Conservation (phyloP, 2,888 invertebrate genomes). For the Agonopterix heracliana region DNA sequence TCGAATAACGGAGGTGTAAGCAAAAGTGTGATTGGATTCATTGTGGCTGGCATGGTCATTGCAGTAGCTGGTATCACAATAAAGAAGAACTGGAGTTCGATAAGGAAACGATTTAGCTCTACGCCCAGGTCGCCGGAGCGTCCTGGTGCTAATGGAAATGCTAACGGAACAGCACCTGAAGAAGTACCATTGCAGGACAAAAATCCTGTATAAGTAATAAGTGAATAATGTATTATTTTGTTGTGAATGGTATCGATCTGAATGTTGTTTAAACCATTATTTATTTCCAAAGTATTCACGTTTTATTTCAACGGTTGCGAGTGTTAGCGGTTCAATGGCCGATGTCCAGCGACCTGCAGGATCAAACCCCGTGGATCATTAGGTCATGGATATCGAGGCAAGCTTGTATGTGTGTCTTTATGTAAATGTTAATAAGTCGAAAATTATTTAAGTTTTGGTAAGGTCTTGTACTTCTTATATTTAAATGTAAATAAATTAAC, state of each 20-base stretch:
- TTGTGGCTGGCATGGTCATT: constrained; percentile 70
- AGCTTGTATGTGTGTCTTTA: constrained; percentile 13
- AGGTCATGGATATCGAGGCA: neutral
- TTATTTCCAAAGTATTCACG: constrained; percentile 24
- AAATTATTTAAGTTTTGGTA: constrained; percentile 27
- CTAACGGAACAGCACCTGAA: constrained; percentile 54
- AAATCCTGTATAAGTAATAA: constrained; percentile 47
- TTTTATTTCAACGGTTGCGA: neutral
- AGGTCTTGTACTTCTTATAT: constrained; percentile 14
- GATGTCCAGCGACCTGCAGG: neutral
- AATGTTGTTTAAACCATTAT: constrained; percentile 34
- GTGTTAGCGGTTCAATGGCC: neutral
- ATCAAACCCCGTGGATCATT: neutral
- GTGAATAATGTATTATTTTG: constrained; percentile 13
- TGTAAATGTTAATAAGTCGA: constrained; percentile 19
- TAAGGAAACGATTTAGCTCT: constrained; percentile 56
- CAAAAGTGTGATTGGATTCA: constrained; percentile 70
- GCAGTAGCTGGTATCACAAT: constrained; percentile 71
- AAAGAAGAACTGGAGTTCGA: constrained; percentile 76
- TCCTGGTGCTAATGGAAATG: constrained; percentile 31
- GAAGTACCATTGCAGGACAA: constrained; percentile 66
- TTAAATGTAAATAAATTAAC: constrained; percentile 27
- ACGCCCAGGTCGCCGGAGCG: constrained; percentile 50
- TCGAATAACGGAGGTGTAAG: constrained; percentile 64
- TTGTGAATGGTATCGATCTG: constrained; percentile 59